Base-by-base conservation (phyloP, 2,797 vertebrate species). In the Brachyrhaphis roseni region DNA sequence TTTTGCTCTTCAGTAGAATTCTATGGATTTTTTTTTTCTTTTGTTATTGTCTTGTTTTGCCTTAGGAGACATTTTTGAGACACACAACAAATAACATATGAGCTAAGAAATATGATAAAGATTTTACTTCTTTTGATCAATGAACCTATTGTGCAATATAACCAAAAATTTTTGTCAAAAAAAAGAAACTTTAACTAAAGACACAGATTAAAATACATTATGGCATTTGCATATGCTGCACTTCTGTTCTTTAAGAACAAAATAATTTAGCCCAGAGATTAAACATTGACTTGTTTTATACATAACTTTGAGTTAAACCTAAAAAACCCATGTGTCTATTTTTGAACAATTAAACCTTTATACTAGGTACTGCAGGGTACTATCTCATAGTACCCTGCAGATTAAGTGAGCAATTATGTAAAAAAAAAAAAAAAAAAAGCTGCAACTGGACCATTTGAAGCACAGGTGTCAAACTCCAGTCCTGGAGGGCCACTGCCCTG, bases 1-100 rank as follows among this genome's bases (percentile, higher is more conserved):
- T 68, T 6, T 34, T 45, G 28, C 49, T 70, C 31, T 71, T 76
- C 8, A 20, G 41, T 70, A 74, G 15, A 75, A 39, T 82, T n/a
- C 80, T 74, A 74, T 75, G 23, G 8, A 74, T 13, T 53, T 11
- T 28, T 1, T 2, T 49, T 49, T 6, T 49, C 2, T 64, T 4
- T 64, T 28, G n/a, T 62, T 59, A 46, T 26, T 39, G 4, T 73
- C n/a, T 16, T 62, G n/a, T 47, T 5, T 51, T 20, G 4, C 6
- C 46, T 77, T 70, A 20, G 46, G 16, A 16, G 8, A 16, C 5
- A 46, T 4, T 64, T 8, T 36, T 53, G 5, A 12, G 6, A 55
- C 11, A 13, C 36, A 28, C 5, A 55, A 20, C 2, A 23, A 23
- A 18, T 41, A 70, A 70, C 8, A 71, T 43, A 43, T 71, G 26